A percentile compares a stretch with the other conserved stretches of the same genome.
Conservation (phyloP, 2,113 vertebrate genomes). For the Hippocampus barbouri region DNA sequence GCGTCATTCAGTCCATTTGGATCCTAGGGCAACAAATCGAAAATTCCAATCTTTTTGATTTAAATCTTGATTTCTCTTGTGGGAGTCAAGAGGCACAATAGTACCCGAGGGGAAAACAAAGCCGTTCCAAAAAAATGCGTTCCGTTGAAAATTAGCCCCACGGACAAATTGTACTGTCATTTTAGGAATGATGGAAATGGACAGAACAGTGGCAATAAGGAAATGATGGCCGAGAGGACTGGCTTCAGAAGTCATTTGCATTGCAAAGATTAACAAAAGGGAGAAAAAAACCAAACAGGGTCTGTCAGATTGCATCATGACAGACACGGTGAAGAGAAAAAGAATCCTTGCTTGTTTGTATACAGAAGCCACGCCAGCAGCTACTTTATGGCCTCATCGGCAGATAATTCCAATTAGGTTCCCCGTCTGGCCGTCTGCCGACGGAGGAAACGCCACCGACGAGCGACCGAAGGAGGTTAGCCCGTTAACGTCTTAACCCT, state of each 20-base stretch:
- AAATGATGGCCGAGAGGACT: neutral
- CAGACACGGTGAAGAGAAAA: neutral
- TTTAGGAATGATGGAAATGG: neutral
- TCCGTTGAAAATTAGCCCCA: neutral
- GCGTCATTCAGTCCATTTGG: no score
- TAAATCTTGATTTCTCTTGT: neutral
- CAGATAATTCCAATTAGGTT: constrained; percentile 35
- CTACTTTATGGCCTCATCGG: neutral
- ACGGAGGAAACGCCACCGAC: neutral
- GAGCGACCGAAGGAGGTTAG: neutral
- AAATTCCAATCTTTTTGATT: neutral
- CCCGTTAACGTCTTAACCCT: neutral
- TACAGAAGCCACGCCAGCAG: constrained; percentile 4
- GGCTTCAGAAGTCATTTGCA: neutral
- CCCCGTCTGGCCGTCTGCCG: constrained; percentile 13
- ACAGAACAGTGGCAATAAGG: neutral
- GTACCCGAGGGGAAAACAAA: neutral
- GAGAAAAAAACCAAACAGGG: neutral
- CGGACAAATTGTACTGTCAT: neutral
- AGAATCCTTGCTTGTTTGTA: neutral
- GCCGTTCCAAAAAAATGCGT: neutral
- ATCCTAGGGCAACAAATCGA: no score
- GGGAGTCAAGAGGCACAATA: neutral
- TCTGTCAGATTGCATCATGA: neutral
- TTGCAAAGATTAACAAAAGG: neutral